Evolutionary conservation across 1,140 invertebrate species (phyloP), one percentile per base, ranked within the genome.

Genomic region (Carcinoscorpius rotundicauda): DNA sequence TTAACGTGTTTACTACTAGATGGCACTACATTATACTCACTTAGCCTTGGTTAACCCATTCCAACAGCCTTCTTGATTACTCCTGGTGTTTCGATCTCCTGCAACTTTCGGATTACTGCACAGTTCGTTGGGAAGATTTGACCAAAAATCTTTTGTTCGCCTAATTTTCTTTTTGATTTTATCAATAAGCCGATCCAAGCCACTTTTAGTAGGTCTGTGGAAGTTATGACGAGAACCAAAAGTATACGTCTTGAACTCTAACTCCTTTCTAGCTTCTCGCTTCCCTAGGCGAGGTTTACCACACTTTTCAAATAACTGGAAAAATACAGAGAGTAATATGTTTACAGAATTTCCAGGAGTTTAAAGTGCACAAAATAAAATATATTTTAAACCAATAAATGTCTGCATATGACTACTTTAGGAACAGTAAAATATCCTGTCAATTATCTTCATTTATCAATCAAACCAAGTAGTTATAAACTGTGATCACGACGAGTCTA

Each of bases 61-160:
- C 89, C 89, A 94, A 75, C 92, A 94, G 70, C 80, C 79, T 61
- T 81, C 78, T 65, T 87, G 83, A 29, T 29, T 10, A 82, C 80
- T 5, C 79, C 80, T 51, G 83, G 83, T 11, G 82, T 81, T n/a
- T 85, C 82, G 10, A 87, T 82, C 53, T 29, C 29, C 29, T 29
- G 29, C 2, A 29, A 29, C 29, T 29, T 57, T 49, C 51, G 69
- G 77, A 68, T 77, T 83, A 71, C 87, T 87, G 78, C 92, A 97
- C 61, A 93, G 82, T 60, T 86, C 82, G 67, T 87, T 86, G 0
- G 91, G 89, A 60, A 97, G 77, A 66, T 88, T 84, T 1, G 84
- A 80, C 92, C 92, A 97, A 76, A 93, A 93, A 70, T 86, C 85
- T 64, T 86, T 85, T 5, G 87, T 87, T 61, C 86, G 85, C 69